Conservation (phyloP, 2,888 invertebrate genomes). For the Creontiades dilutus region DNA sequence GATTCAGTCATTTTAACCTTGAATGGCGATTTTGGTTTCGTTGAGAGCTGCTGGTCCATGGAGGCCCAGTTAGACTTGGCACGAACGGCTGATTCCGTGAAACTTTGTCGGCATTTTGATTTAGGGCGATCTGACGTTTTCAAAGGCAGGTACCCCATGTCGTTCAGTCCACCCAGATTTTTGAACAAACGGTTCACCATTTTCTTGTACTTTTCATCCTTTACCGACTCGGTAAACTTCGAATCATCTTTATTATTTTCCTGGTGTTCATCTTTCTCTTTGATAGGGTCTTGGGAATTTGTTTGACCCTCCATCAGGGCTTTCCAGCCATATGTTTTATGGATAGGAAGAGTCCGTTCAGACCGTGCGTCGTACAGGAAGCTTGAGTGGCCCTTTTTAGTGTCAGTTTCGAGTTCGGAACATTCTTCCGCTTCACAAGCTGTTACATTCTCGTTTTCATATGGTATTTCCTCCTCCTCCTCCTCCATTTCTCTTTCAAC, state of each 20-base stretch:
- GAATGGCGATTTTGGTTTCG: constrained; percentile 24
- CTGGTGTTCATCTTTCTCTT: background rate
- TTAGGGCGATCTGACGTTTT: background rate
- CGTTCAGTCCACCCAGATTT: background rate
- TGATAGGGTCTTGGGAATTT: background rate
- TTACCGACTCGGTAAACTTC: background rate
- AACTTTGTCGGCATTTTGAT: constrained; percentile 10
- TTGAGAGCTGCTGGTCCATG: background rate
- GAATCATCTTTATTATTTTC: background rate
- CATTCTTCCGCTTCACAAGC: background rate
- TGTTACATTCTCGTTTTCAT: background rate
- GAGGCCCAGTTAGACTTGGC: background rate
- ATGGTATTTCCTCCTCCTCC: background rate
- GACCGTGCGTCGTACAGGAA: background rate
- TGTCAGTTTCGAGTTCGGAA: background rate
- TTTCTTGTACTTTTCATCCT: constrained; percentile 47
- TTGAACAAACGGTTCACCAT: constrained; percentile 1
- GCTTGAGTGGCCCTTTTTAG: background rate
- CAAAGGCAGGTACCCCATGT: background rate
- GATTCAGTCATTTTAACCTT: background rate
- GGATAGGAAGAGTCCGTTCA: background rate
- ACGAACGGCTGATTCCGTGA: constrained; percentile 30
- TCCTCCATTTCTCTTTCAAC: background rate
- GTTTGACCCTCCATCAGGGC: background rate
- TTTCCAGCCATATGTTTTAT: background rate